phyloP scores from a whole-genome alignment of 2,113 vertebrate genomes.

The Lichenostomus cassidix region DNA sequence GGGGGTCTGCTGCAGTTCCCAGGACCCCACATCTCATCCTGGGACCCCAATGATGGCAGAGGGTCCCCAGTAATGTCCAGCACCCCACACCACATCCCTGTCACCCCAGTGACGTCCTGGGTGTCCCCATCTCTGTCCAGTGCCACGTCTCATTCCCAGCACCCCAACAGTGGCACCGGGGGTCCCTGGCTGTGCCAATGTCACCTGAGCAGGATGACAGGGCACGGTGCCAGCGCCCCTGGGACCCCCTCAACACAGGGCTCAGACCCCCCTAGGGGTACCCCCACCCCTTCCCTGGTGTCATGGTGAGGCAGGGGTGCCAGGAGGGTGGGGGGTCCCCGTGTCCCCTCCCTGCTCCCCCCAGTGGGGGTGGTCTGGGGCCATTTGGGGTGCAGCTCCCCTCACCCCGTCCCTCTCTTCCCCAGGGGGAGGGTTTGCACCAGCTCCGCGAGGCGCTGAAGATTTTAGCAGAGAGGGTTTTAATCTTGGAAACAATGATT shows the following conservation, averaged over 20 bases:
- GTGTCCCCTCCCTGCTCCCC: fast-evolving
- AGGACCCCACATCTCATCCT: background rate
- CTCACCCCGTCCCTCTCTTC: background rate
- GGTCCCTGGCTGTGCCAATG: background rate
- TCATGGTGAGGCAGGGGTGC: fast-evolving
- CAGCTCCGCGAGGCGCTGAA: constrained; percentile 99
- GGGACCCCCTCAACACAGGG: background rate
- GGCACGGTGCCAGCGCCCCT: background rate
- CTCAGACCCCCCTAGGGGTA: background rate
- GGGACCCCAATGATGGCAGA: fast-evolving
- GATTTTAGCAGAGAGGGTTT: constrained; percentile 99
- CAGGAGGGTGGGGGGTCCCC: fast-evolving
- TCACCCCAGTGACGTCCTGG: background rate
- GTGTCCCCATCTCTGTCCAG: background rate
- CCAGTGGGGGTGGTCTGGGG: background rate
- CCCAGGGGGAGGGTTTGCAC: constrained; percentile 98
- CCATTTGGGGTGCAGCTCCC: background rate
- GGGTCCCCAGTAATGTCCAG: background rate
- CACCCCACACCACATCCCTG: fast-evolving
- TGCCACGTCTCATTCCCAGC: background rate
- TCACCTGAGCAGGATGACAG: background rate
- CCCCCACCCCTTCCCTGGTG: background rate
- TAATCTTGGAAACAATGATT: constrained; percentile 99
- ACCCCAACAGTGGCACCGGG: fast-evolving
- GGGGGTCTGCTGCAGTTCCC: background rate